Conservation (phyloP, 2,888 invertebrate genomes). For the Odontothrips loti region DNA sequence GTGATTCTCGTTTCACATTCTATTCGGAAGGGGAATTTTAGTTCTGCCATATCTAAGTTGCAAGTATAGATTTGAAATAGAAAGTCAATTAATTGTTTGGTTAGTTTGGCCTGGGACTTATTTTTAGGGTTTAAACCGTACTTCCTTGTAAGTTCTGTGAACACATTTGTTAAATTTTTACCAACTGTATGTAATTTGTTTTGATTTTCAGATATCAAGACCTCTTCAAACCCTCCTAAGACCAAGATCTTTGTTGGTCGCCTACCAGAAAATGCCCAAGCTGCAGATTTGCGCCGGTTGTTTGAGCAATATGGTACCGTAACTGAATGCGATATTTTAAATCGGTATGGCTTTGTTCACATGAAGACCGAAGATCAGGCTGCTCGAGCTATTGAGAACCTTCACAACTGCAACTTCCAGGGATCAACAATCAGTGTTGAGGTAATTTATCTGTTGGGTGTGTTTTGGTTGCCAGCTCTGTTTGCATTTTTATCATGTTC, state of each 20-base stretch:
- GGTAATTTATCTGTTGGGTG: background rate
- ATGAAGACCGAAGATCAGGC: conserved; percentile 81
- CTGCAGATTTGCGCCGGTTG: conserved; percentile 73
- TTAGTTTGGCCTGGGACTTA: background rate
- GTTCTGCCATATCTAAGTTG: no score
- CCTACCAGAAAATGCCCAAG: conserved; percentile 76
- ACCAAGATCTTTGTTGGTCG: conserved; percentile 93
- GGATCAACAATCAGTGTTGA: conserved; percentile 82
- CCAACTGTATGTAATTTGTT: background rate
- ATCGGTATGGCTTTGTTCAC: conserved; percentile 91
- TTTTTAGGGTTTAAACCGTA: no score
- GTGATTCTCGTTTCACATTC: no score
- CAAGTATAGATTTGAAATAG: background rate
- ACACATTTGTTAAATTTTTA: background rate
- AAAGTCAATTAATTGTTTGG: background rate
- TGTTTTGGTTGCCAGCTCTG: background rate
- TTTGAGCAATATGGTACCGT: conserved; percentile 85
- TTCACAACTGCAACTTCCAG: conserved; percentile 78
- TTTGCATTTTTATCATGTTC: background rate
- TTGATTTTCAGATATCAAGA: background rate
- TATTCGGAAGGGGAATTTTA: no score
- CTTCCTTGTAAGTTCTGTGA: background rate
- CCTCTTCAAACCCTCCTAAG: conserved; percentile 44
- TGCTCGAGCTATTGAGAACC: conserved; percentile 69
- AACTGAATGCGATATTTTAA: conserved; percentile 91